phyloP scores from a whole-genome alignment of 2,797 vertebrate species.

The Malurus leucopterus region DNA sequence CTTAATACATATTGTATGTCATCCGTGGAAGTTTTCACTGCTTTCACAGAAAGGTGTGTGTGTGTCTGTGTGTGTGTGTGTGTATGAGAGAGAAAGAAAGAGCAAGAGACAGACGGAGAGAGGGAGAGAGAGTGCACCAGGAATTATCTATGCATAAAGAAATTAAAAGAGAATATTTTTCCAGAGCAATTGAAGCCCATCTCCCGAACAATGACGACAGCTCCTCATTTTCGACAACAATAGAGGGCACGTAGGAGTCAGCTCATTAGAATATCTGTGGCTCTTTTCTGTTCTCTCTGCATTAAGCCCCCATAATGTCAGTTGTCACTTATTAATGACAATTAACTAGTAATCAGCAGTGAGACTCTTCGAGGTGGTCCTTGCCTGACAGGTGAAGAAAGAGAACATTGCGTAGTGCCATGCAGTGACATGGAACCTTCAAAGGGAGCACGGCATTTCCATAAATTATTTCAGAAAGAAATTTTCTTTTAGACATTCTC shows the following conservation, averaged over 20 bases:
- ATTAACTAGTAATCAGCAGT: slow-evolving; percentile 85
- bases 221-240: slow-evolving; percentile 84
- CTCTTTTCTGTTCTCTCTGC: slow-evolving; percentile 80
- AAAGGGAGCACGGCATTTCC: slow-evolving; percentile 78
- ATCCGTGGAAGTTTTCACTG: slow-evolving; percentile 24
- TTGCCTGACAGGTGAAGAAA: slow-evolving; percentile 83
- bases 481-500: slow-evolving; percentile 76
- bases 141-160: slow-evolving; percentile 80
- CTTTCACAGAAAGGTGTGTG: slow-evolving; percentile 26
- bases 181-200: slow-evolving; percentile 78
- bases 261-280: slow-evolving; percentile 86
- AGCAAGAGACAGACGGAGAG: slow-evolving; percentile 51
- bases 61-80: background rate
- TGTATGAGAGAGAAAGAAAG: background rate
- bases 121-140: slow-evolving; percentile 56
- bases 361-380: slow-evolving; percentile 82
- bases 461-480: slow-evolving; percentile 81
- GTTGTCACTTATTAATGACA: slow-evolving; percentile 89
- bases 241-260: slow-evolving; percentile 82
- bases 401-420: slow-evolving; percentile 75
- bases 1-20: background rate
- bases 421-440: slow-evolving; percentile 79
- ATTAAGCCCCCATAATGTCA: slow-evolving; percentile 83
- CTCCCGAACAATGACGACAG: slow-evolving; percentile 81
- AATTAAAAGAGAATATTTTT: slow-evolving; percentile 79